Evolutionary conservation across 2,888 invertebrate genomes (phyloP).

Genomic region (Callimorpha dominula): DNA sequence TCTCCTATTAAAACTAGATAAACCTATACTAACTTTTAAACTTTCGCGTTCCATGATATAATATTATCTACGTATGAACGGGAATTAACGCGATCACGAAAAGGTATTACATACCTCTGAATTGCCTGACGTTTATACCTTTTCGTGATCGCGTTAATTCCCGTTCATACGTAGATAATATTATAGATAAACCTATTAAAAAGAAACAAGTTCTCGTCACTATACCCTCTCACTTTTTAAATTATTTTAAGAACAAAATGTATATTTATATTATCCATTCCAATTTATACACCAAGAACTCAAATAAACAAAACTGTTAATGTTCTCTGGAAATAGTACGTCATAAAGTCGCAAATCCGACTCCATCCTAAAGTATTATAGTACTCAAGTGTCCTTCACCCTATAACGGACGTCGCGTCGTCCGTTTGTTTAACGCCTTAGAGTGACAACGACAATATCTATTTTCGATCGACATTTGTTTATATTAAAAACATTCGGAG

Average conservation of each 20-base stretch:
- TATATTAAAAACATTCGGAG: constrained; percentile 74
- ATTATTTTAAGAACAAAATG: background rate
- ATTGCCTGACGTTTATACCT: too few species aligned
- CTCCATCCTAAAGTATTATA: constrained; percentile 50
- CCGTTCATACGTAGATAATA: too few species aligned
- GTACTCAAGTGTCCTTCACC: constrained; percentile 52
- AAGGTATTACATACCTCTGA: too few species aligned
- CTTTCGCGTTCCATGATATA: too few species aligned
- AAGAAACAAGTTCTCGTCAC: too few species aligned
- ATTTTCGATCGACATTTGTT: constrained; percentile 79
- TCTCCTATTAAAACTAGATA: too few species aligned
- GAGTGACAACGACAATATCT: constrained; percentile 81
- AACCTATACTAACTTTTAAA: too few species aligned
- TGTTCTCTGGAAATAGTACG: constrained; percentile 5
- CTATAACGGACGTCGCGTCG: constrained; percentile 52
- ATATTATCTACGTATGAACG: too few species aligned
- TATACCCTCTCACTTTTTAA: too few species aligned
- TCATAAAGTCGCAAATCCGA: constrained; percentile 45
- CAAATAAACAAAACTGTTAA: background rate
- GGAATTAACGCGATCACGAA: too few species aligned
- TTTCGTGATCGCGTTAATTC: too few species aligned
- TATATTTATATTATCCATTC: background rate
- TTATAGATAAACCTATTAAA: too few species aligned
- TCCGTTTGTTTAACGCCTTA: constrained; percentile 70
- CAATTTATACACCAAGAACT: background rate